Base-by-base conservation (phyloP, 2,888 invertebrate genomes). In the Caenorhabditis auriculariae region DNA sequence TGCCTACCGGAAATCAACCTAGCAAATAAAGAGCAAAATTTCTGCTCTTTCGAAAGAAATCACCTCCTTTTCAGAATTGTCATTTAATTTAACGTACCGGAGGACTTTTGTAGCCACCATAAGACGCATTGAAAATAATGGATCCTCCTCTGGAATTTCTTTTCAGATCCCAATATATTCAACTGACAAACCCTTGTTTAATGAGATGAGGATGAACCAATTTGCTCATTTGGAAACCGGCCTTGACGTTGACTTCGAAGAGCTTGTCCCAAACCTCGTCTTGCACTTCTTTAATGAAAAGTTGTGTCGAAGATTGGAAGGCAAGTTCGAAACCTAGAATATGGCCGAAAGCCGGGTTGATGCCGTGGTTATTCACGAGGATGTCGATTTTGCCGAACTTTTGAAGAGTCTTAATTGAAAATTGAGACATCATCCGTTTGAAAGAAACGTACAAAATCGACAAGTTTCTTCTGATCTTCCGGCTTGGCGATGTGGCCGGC, bases 361-460 rank as follows among this genome's bases (percentile, higher is more conserved):
- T 89, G 19, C 90, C 94, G 59, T 94, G 95, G 86, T 96, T 96
- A 9, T 93, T 93, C 17, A 96, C 88, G n/a, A 96, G 85, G 81
- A 95, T 93, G 83, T 96, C 93, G 44, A 79, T 72, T 32, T 61
- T 60, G 12, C 77, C 77, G 39, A 71, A 79, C 44, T 66, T 72
- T 49, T 67, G 38, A 2, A 78, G 23, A 12, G 78, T 72, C 74
- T 73, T 41, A 50, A 66, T 35, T 21, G 5, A 39, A 12, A 6
- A 15, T 2, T 28, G n/a, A 35, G 39, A 15, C n/a, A 19, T 21
- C 17, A 23, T 12, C 17, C 6, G 32, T 48, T 1, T 3, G 17
- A 17, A 37, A 17, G 19, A 12, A 6, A 29, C 65, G 47, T 42
- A 74, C 74, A 60, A 72, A 72, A 19, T 75, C 66, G 19, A 91